Evolutionary conservation across 2,797 vertebrate genomes (phyloP).

Genomic region (Sternotherus odoratus): DNA sequence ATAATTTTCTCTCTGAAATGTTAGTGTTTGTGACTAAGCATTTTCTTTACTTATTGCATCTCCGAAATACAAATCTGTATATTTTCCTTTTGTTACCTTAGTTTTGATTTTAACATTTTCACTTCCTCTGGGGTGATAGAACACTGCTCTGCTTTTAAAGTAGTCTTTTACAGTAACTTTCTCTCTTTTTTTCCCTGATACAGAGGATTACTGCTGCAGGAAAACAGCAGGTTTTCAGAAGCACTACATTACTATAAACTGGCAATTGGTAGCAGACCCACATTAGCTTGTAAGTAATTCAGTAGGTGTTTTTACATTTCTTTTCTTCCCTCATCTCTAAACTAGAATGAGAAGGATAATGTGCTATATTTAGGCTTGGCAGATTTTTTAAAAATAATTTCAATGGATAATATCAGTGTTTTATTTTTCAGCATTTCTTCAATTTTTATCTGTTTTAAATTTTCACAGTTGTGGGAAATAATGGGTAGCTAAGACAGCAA

Average conservation of each 20-base stretch:
- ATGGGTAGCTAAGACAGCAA: not conserved
- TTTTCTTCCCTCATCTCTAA: not conserved
- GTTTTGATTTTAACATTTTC: not conserved
- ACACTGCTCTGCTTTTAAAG: not conserved
- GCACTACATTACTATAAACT: slow-evolving; percentile 98
- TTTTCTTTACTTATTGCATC: not conserved
- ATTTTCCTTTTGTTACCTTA: not conserved
- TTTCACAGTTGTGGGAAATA: not conserved
- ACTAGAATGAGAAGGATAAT: not conserved
- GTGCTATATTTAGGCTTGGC: not conserved
- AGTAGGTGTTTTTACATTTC: not conserved
- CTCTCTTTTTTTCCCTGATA: slow-evolving; percentile 39
- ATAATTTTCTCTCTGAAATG: not conserved
- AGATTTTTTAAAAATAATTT: not conserved
- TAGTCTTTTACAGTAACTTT: not conserved
- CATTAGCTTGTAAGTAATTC: slow-evolving; percentile 96
- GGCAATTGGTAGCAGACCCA: slow-evolving; percentile 97
- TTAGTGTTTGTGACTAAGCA: not conserved
- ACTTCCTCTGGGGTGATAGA: not conserved
- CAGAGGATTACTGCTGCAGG: slow-evolving; percentile 98
- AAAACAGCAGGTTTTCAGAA: slow-evolving; percentile 96
- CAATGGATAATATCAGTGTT: not conserved
- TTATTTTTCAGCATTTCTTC: not conserved
- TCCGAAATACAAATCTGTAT: not conserved
- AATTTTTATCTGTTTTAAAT: not conserved